phyloP scores from a whole-genome alignment of 1,140 invertebrate genomes.

The Halotydeus destructor region DNA sequence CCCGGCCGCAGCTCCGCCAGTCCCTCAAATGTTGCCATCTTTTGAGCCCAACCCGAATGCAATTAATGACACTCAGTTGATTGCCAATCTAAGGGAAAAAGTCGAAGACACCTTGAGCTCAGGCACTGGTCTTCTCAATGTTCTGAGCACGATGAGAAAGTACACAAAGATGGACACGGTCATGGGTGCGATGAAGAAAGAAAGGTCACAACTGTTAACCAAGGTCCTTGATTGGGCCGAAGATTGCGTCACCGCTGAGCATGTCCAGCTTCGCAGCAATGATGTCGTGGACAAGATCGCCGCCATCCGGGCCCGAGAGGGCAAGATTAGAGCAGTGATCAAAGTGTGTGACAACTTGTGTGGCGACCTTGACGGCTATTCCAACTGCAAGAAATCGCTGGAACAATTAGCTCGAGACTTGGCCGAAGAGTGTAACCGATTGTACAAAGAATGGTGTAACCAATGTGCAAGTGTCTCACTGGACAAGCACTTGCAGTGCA shows the following conservation, averaged over 20 bases:
- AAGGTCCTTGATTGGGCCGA: conserved; percentile 6
- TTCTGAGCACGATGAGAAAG: conserved; percentile 3
- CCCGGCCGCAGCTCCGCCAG: no score
- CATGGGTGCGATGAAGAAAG: not conserved
- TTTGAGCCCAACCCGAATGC: no score
- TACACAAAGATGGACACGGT: not conserved
- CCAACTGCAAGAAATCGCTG: not conserved
- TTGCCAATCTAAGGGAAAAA: no score
- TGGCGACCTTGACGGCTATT: not conserved
- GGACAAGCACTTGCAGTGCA: conserved; percentile 6
- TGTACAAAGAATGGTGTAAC: conserved; percentile 6
- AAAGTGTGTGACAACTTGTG: conserved; percentile 7
- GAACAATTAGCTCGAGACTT: conserved; percentile 3
- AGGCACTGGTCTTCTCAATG: no score
- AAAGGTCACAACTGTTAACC: not conserved
- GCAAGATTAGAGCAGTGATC: conserved; percentile 7
- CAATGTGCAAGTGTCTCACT: not conserved
- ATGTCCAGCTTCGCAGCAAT: not conserved
- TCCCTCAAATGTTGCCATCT: no score
- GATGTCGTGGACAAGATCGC: not conserved
- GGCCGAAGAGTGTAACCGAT: not conserved
- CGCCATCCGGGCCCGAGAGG: conserved; percentile 2
- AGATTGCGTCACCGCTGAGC: not conserved
- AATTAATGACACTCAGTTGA: no score
- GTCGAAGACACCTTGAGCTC: no score